Evolutionary conservation across 2,113 vertebrate species (phyloP), one percentile per base, ranked within the genome.

Genomic region (human (Homo sapiens)): DNA sequence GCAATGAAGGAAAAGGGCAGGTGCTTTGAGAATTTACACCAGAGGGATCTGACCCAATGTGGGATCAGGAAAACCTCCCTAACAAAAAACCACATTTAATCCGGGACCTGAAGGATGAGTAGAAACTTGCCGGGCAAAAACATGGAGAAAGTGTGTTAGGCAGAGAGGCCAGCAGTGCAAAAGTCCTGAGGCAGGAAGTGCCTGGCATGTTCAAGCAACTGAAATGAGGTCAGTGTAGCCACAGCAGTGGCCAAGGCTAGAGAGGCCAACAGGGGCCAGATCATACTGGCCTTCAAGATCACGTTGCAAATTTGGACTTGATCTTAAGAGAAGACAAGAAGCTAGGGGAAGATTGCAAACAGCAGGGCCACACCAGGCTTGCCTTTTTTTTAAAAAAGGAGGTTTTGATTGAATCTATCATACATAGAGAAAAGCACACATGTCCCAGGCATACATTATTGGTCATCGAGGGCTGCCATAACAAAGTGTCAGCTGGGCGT

Each of bases 371-470:
- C 17, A 8, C 32, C 20, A 14, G 48, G 0, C n/a, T 40, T 66
- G 23, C 43, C 84, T 73, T 45, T 72, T 52, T 6, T 78, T 78
- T 6, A 11, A 12, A 5, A 32, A 82, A 25, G 22, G 30, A 50
- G 35, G 2, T 30, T 64, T 73, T 43, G 11, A 25, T 3, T 5
- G 8, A 22, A 73, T 18, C 4, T 0, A 0, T 22, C 20, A 0
- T 4, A 30, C 14, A 0, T 4, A 4, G 20, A 43, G 52, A 12
- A 27, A 64, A 43, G 64, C 8, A 32, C 48, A 17, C 0, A 2
- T 3, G 4, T 38, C 38, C 57, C 4, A n/a, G 55, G 61, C 10
- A 2, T 30, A 6, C 2, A 2, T 0, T 0, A 52, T 4, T 20
- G 48, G 20, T 30, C 45, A 2, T 59, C 70, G 23, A 10, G 18